phyloP scores from a whole-genome alignment of 2,797 vertebrate genomes.

The Rousettus madagascariensis region DNA sequence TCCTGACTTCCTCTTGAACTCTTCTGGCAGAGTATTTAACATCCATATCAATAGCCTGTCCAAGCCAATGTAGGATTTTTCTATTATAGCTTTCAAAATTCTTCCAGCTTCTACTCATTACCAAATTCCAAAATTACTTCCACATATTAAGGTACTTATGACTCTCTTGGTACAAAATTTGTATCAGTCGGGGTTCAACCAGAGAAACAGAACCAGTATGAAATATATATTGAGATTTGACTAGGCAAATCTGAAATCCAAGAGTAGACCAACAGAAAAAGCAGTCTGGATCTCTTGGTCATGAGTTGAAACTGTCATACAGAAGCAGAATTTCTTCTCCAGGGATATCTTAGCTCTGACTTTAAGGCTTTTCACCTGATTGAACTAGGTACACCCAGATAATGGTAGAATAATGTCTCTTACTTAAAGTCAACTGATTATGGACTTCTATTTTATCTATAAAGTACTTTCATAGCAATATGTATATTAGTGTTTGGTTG shows the following conservation, averaged over 20 bases:
- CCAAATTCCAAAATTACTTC: neutral
- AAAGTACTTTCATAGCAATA: slow-evolving; percentile 7
- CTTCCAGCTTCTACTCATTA: neutral
- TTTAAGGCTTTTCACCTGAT: neutral
- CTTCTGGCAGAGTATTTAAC: neutral
- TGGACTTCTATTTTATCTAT: neutral
- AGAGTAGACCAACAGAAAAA: neutral
- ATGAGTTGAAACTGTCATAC: neutral
- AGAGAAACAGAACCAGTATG: neutral
- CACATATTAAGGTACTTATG: neutral
- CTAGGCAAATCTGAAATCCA: neutral
- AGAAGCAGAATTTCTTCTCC: neutral
- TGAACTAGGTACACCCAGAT: neutral
- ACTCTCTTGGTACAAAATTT: neutral
- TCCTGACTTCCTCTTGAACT: neutral
- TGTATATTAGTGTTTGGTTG: neutral
- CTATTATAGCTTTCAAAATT: neutral
- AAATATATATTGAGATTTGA: neutral
- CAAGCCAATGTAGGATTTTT: neutral
- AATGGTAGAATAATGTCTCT: neutral
- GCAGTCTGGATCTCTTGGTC: neutral
- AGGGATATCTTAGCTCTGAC: neutral
- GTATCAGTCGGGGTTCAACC: neutral
- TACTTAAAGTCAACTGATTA: neutral
- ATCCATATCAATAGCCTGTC: neutral